Percentiles rank a stretch among this genome's conserved stretches.
These are phyloP conservation scores for Thinocorus orbignyianus DNA, from an alignment of 2,113 vertebrate genomes.

Conservation along the genomic window DNA sequence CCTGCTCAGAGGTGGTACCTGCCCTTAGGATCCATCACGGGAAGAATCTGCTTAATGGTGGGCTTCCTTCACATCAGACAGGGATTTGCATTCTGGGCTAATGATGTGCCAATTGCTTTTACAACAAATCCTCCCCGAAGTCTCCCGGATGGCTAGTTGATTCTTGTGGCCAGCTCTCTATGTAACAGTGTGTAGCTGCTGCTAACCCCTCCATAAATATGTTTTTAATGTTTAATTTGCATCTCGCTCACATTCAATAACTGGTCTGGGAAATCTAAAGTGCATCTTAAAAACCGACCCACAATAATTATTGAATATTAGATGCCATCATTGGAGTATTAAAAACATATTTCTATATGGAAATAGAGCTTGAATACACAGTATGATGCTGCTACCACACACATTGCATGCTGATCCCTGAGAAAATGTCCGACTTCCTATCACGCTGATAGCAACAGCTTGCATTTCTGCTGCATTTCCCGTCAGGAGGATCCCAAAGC, in stretches of 20 bases:
- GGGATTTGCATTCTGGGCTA: not conserved
- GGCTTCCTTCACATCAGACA: not conserved
- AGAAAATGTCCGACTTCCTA: not conserved
- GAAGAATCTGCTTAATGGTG: not conserved
- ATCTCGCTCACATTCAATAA: slow-evolving; percentile 42
- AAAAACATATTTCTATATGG: slow-evolving; percentile 48
- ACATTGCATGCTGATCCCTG: not conserved
- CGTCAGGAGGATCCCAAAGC: not conserved
- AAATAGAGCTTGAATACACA: not conserved
- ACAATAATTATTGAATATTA: slow-evolving; percentile 47
- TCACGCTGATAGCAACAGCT: not conserved
- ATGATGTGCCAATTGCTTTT: slow-evolving; percentile 1
- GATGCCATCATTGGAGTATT: slow-evolving; percentile 44
- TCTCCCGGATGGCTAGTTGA: not conserved
- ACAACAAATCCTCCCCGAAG: not conserved
- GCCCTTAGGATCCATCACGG: not conserved
- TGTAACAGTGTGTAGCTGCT: not conserved
- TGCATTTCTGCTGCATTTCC: not conserved
- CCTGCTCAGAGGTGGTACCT: not conserved
- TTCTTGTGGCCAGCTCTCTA: not conserved
- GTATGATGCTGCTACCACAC: not conserved
- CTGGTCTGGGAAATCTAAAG: slow-evolving; percentile 61
- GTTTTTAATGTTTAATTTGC: slow-evolving; percentile 58
- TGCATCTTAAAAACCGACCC: slow-evolving; percentile 36
- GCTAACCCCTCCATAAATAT: slow-evolving; percentile 9